phyloP scores from a whole-genome alignment of 2,888 invertebrate genomes.

The Herminia tarsipennalis region DNA sequence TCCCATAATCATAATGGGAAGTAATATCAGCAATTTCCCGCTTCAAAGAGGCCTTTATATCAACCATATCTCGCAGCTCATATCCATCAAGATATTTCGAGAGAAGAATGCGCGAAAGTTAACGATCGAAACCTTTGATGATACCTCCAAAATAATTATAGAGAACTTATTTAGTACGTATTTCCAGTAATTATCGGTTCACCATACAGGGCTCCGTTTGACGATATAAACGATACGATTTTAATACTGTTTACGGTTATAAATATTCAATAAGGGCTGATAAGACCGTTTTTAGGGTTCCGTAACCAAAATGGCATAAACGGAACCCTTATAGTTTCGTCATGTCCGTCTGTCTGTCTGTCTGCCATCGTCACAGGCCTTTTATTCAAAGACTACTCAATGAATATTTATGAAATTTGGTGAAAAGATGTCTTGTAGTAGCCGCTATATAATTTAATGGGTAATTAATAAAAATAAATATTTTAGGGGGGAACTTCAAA shows the following conservation, averaged over 20 bases:
- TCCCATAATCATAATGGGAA: constrained; percentile 75
- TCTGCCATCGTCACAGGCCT: too few species aligned
- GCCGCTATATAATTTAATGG: too few species aligned
- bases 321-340: too few species aligned
- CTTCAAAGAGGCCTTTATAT: constrained; percentile 64
- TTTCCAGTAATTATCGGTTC: constrained; percentile 49
- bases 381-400: too few species aligned
- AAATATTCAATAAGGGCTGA: constrained; percentile 46
- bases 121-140: constrained; percentile 55
- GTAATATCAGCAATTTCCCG: constrained; percentile 75
- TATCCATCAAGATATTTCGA: constrained; percentile 40
- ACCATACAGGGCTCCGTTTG: constrained; percentile 26
- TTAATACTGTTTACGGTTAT: constrained; percentile 38
- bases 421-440: too few species aligned
- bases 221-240: constrained; percentile 28
- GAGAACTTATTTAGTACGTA: constrained; percentile 45
- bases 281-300: constrained; percentile 27
- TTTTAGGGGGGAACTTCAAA: too few species aligned
- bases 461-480: too few species aligned
- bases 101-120: constrained; percentile 59
- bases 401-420: too few species aligned
- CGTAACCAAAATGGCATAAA: neutral
- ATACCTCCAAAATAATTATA: constrained; percentile 53
- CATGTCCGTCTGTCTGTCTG: too few species aligned
- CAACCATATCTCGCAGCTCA: constrained; percentile 64